Conservation (phyloP, 2,113 vertebrate genomes). For the Machaerirhynchus nigripectus region DNA sequence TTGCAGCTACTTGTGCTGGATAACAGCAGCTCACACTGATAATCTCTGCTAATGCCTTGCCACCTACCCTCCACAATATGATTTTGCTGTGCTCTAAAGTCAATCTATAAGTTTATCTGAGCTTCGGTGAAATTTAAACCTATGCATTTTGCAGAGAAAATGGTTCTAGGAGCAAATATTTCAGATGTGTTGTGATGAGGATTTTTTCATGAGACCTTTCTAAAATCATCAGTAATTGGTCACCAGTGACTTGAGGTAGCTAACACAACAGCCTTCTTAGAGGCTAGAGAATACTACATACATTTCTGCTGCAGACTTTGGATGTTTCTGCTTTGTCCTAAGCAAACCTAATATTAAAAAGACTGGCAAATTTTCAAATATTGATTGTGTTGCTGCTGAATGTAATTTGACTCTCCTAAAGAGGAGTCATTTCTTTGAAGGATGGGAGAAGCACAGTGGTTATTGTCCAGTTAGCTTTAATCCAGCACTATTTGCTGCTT, state of each 20-base stretch:
- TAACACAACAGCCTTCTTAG: not conserved
- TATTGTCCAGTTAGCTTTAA: not conserved
- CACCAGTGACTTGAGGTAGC: not conserved
- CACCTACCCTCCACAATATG: accelerated
- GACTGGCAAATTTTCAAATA: not conserved
- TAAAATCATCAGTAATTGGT: not conserved
- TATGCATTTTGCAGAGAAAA: not conserved
- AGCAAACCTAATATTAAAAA: not conserved
- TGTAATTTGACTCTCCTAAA: not conserved
- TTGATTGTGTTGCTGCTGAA: not conserved
- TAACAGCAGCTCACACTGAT: not conserved
- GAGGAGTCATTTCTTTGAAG: not conserved
- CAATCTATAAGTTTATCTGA: not conserved
- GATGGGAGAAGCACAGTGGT: not conserved
- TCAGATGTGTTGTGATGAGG: not conserved
- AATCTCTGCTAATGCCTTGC: not conserved
- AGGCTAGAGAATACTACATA: not conserved
- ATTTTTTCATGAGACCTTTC: not conserved
- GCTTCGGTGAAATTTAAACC: not conserved
- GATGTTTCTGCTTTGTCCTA: not conserved
- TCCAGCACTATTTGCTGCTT: not conserved
- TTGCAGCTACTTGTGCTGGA: not conserved
- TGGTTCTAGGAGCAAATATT: not conserved
- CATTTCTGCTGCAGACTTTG: not conserved
- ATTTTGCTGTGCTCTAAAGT: not conserved